Base-by-base conservation (phyloP, 2,113 vertebrate species). In the Zosterops lateralis region DNA sequence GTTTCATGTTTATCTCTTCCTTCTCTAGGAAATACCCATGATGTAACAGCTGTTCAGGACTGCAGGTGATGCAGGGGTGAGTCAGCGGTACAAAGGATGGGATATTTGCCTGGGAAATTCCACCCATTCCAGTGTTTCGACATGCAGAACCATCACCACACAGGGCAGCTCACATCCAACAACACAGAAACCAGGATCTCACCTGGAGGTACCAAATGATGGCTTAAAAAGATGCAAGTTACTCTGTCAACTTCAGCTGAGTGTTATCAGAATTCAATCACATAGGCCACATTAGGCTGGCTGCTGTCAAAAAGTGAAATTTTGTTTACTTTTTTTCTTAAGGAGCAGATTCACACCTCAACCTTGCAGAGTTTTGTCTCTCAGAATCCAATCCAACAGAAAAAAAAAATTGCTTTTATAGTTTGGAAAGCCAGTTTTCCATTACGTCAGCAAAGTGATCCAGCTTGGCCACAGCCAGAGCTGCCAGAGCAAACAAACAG, bases 401-500 rank as follows among this genome's bases (percentile, higher is more conserved):
- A 93, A 50, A 48, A 93, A 50, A 47, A 90, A 75, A n/a, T 9
- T 11, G 31, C 36, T 65, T 68, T 56, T 51, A 14, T 2, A 54
- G 24, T 72, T 88, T 16, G 32, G 50, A 80, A 79, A 76, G 45
- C 20, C 53, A 85, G 71, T 57, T 94, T 95, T 92, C 91, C 84
- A 92, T 83, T 17, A 79, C 76, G 83, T 66, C 94, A 88, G 94
- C 75, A 85, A 65, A 76, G 20, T 0, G 34, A 70, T 58, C 47
- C 86, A 68, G 31, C 15, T 18, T 75, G 88, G 58, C 86, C 86
- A 20, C 40, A 73, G 45, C 1, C 85, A 62, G 53, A n/a, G 71
- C 4, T 74, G 87, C 90, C 95, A 96, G 91, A 89, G 89, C 83
- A 96, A 96, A 92, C 82, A 56, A 90, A 68, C 64, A 66, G 50